Conservation (phyloP, 2,888 invertebrate species). For the Diplazon laetatorius region DNA sequence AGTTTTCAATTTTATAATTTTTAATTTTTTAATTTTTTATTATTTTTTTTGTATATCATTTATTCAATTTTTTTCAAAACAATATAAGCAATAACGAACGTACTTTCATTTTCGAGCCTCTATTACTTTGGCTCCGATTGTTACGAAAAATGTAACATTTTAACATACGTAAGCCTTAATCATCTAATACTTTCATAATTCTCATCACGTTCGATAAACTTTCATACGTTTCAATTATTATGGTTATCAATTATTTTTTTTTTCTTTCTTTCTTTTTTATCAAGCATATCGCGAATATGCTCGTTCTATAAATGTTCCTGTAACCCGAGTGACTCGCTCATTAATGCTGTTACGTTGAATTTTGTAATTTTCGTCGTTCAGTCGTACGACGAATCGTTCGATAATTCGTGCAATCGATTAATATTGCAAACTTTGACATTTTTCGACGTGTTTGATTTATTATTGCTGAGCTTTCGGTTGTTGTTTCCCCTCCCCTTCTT, state of each 20-base stretch:
- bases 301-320: constrained; percentile 51
- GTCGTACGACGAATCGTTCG: neutral
- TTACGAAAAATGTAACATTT: constrained; percentile 51
- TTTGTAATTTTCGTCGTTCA: constrained; percentile 3
- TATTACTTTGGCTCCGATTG: constrained; percentile 34
- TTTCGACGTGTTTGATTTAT: constrained; percentile 35
- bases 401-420: neutral
- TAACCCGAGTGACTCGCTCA: constrained; percentile 40
- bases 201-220: constrained; percentile 76
- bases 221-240: constrained; percentile 73
- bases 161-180: constrained; percentile 65
- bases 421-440: constrained; percentile 4
- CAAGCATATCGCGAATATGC: constrained; percentile 6
- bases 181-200: constrained; percentile 72
- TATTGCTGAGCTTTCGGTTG: constrained; percentile 62
- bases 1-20: too few relatives aligned
- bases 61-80: constrained; percentile 52
- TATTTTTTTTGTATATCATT: too few relatives aligned
- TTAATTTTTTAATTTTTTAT: neutral
- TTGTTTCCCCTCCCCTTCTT: constrained; percentile 27
- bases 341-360: neutral
- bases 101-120: constrained; percentile 28
- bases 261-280: too few relatives aligned
- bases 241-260: too few relatives aligned
- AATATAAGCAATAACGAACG: constrained; percentile 62